phyloP scores from a whole-genome alignment of 2,797 vertebrate species.

The Meriones psammophilus region DNA sequence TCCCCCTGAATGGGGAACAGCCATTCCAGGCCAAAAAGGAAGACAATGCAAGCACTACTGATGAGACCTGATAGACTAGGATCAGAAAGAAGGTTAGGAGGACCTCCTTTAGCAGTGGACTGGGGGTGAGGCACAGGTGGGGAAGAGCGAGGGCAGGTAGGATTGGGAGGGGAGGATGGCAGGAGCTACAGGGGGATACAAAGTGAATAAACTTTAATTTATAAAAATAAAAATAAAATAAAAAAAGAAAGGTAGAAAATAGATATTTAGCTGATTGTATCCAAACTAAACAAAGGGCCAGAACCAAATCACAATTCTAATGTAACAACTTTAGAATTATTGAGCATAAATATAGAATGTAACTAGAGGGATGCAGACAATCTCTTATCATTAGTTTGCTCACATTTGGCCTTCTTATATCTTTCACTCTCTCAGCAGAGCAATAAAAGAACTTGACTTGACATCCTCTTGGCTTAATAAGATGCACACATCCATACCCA shows the following conservation, averaged over 20 bases:
- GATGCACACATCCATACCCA: constrained; percentile 15
- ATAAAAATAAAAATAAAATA: no score
- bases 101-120: no score
- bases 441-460: constrained; percentile 32
- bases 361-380: constrained; percentile 28
- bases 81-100: no score
- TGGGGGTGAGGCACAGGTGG: no score
- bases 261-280: not conserved
- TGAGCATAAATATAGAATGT: constrained; percentile 6
- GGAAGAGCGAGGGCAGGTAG: no score
- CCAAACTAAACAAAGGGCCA: not conserved
- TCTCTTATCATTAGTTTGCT: constrained; percentile 23
- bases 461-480: constrained; percentile 38
- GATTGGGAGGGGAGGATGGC: no score
- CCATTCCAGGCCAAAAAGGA: no score
- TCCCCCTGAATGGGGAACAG: no score
- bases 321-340: not conserved
- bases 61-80: no score
- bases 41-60: no score
- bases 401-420: constrained; percentile 42
- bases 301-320: not conserved
- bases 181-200: no score
- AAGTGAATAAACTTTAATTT: no score
- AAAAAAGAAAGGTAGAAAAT: not conserved
- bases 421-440: constrained; percentile 47